Base-by-base conservation (phyloP, 2,888 invertebrate genomes). In the Acronicta psi region DNA sequence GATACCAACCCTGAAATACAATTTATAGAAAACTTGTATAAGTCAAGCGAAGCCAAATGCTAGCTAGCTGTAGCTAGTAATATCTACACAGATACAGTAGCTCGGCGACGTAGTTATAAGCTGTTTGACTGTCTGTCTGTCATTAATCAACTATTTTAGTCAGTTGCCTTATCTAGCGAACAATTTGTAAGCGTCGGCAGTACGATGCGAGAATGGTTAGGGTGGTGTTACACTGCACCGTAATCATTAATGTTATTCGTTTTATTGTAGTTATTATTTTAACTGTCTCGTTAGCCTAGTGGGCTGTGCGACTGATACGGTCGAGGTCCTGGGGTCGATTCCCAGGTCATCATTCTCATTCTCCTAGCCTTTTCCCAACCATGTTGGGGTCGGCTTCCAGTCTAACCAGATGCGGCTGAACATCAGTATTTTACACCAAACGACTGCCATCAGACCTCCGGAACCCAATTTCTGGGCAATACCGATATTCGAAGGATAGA, bases 161-260 rank as follows among this genome's bases (percentile, higher is more conserved):
- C 13, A n/a, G 14, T n/a, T 41, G n/a, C 31, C 42, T 59, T 65
- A 60, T 65, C 64, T 54, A 29, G n/a, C 16, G 18, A 46, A 57
- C 52, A 47, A 65, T 65, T 65, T 65, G 64, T 65, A 53, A 31
- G 23, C 49, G 59, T 57, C 57, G 14, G 13, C 34, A 43, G 58
- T 40, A 49, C 18, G 51, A 45, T 40, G 25, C n/a, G 16, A 37
- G 13, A 34, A 5, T 18, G 17, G 7, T 43, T 16, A 52, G 25
- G 52, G 44, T 52, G 1, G 2, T 16, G 2, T 11, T 5, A 43
- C 43, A 52, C 17, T 37, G 7, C 2, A 23, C 37, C 16, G 47
- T 47, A 23, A 47, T 13, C 40, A 17, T 38, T 38, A 10, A 10
- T 4, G 11, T 13, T 31, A 25, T 2, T 31, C n/a, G n/a, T n/a